Conservation (phyloP, 2,113 vertebrate species). For the Anguilla rostrata region DNA sequence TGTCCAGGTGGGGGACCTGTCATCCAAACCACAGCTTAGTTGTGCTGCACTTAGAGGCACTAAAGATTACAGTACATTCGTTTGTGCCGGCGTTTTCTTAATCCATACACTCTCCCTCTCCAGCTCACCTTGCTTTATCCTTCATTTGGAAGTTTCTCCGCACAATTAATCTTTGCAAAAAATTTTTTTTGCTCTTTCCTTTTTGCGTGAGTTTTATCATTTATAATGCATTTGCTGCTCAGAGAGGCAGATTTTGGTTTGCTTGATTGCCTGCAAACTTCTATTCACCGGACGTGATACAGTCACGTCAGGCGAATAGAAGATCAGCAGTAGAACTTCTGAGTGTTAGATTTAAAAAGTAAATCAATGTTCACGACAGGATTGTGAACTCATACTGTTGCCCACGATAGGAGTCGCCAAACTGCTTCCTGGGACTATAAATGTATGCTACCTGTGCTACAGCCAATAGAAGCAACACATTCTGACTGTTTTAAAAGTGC, state of each 20-base stretch:
- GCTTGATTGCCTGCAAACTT: constrained; percentile 30
- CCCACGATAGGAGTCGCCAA: too few species aligned
- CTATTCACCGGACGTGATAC: constrained; percentile 30
- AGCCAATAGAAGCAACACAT: too few species aligned
- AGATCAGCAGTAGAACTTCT: constrained; percentile 40
- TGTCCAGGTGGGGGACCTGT: constrained; percentile 84
- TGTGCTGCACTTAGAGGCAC: constrained; percentile 62
- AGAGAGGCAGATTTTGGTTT: constrained; percentile 40
- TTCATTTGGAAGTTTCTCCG: constrained; percentile 45
- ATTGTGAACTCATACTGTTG: too few species aligned
- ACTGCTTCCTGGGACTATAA: too few species aligned
- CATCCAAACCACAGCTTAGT: constrained; percentile 76
- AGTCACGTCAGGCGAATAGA: constrained; percentile 44
- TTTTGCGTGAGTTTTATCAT: constrained; percentile 38
- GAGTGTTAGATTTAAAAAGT: constrained; percentile 9
- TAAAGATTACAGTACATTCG: constrained; percentile 71
- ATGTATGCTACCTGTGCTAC: too few species aligned
- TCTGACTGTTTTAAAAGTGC: too few species aligned
- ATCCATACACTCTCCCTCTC: constrained; percentile 58
- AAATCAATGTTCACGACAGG: too few species aligned
- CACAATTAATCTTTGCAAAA: constrained; percentile 55
- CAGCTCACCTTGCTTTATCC: constrained; percentile 46
- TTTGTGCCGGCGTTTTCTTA: constrained; percentile 56
- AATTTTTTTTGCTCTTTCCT: constrained; percentile 54
- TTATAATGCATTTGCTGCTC: constrained; percentile 49